phyloP scores from a whole-genome alignment of 2,113 vertebrate species.

The Chamaea fasciata region DNA sequence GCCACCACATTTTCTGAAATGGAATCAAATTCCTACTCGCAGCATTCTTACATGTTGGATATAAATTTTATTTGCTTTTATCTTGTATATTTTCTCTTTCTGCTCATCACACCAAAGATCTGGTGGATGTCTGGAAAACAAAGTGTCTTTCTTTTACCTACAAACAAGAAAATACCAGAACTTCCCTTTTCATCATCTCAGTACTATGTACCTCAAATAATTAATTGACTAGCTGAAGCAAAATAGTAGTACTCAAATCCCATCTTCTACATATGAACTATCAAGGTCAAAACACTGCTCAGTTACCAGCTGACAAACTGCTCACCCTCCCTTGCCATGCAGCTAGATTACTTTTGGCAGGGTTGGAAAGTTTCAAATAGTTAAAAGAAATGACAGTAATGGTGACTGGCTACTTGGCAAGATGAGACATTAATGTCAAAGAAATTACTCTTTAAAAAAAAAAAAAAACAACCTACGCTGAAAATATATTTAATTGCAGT shows the following conservation, averaged over 20 bases:
- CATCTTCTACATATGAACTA: background rate
- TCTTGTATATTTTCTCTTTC: conserved; percentile 9
- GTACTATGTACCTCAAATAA: background rate
- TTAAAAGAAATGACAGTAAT: conserved; percentile 61
- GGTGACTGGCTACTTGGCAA: conserved; percentile 73
- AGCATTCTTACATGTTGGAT: background rate
- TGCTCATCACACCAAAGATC: conserved; percentile 13
- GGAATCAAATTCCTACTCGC: conserved; percentile 4
- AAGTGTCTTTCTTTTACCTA: background rate
- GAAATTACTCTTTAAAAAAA: conserved; percentile 75
- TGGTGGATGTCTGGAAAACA: background rate
- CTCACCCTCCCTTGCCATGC: background rate
- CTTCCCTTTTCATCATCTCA: background rate
- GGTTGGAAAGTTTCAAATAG: conserved; percentile 63
- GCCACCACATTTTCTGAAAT: background rate
- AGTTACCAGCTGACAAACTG: background rate
- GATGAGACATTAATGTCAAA: conserved; percentile 76
- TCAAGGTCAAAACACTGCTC: conserved; percentile 7
- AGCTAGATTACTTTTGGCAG: conserved; percentile 54
- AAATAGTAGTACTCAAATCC: background rate
- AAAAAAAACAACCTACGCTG: conserved; percentile 58
- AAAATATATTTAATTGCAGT: conserved; percentile 81
- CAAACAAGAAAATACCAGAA: conserved; percentile 26
- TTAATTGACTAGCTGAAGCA: conserved; percentile 3
- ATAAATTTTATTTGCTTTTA: conserved; percentile 14